Evolutionary conservation across 2,888 invertebrate genomes (phyloP).

Genomic region (Polietes domitor): DNA sequence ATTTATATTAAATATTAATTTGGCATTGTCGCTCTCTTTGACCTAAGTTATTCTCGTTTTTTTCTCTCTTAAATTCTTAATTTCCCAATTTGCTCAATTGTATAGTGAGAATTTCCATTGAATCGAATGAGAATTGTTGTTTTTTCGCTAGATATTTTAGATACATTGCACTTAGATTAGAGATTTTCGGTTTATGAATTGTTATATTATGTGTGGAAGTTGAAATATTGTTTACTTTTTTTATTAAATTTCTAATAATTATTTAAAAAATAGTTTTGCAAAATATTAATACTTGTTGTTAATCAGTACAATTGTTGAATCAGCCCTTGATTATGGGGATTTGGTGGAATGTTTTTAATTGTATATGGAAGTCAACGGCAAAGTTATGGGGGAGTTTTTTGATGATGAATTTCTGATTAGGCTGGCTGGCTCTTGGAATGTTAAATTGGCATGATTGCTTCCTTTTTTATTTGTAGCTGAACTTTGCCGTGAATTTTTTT

Average conservation of each 20-base stretch:
- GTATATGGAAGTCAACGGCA: not conserved
- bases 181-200: not conserved
- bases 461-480: not conserved
- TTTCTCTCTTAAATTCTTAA: not conserved
- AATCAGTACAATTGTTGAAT: slow-evolving; percentile 29
- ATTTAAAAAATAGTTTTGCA: slow-evolving; percentile 19
- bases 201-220: not conserved
- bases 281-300: slow-evolving; percentile 4
- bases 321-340: not conserved
- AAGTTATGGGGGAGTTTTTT: not conserved
- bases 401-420: not conserved
- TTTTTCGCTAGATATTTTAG: not conserved
- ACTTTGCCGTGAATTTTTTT: not conserved
- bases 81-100: not conserved
- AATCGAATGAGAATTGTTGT: not conserved
- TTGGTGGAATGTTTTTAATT: not conserved
- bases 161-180: not conserved
- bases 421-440: not conserved
- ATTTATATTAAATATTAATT: no score
- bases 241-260: slow-evolving; percentile 21
- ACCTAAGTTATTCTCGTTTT: not conserved
- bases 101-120: not conserved
- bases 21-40: not conserved
- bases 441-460: not conserved
- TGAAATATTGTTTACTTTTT: not conserved